Evolutionary conservation across 2,888 invertebrate genomes (phyloP).

Genomic region (Diplazon laetatorius): DNA sequence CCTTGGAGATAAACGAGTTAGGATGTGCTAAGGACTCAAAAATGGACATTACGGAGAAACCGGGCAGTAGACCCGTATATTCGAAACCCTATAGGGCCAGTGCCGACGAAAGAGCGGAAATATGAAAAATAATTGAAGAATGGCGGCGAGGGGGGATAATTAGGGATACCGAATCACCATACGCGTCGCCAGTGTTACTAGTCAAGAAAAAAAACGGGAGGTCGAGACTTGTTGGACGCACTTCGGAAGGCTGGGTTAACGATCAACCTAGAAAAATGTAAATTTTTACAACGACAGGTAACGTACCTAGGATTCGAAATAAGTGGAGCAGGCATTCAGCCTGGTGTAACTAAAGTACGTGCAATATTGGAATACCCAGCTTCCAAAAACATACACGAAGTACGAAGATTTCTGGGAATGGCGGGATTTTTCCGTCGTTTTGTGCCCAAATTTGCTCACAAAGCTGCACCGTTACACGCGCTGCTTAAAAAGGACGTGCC

Average conservation of each 20-base stretch:
- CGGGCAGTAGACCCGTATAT: too few species aligned
- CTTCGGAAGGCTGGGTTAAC: constrained; percentile 68
- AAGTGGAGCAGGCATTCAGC: constrained; percentile 29
- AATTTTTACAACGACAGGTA: constrained; percentile 67
- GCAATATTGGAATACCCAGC: constrained; percentile 58
- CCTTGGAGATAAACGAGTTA: too few species aligned
- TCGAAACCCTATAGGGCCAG: too few species aligned
- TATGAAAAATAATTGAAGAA: too few species aligned
- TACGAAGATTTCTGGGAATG: constrained; percentile 36
- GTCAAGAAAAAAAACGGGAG: too few species aligned
- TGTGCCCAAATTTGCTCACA: constrained; percentile 16
- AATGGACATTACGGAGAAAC: too few species aligned
- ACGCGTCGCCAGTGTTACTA: too few species aligned
- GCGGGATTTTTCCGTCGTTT: constrained; percentile 46
- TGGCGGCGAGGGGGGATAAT: too few species aligned
- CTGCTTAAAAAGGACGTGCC: not conserved
- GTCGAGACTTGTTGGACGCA: not conserved
- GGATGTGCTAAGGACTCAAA: too few species aligned
- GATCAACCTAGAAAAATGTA: constrained; percentile 71
- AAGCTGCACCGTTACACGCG: constrained; percentile 12
- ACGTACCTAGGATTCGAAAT: constrained; percentile 71
- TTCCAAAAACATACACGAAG: constrained; percentile 32
- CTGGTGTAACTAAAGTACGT: constrained; percentile 62
- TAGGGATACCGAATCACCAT: too few species aligned
- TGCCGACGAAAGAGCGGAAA: too few species aligned